Percentiles rank a stretch among this genome's conserved stretches.
These are phyloP conservation scores for Leucophenga maculata DNA, from an alignment of 2,888 invertebrate genomes.

Conservation along the genomic window DNA sequence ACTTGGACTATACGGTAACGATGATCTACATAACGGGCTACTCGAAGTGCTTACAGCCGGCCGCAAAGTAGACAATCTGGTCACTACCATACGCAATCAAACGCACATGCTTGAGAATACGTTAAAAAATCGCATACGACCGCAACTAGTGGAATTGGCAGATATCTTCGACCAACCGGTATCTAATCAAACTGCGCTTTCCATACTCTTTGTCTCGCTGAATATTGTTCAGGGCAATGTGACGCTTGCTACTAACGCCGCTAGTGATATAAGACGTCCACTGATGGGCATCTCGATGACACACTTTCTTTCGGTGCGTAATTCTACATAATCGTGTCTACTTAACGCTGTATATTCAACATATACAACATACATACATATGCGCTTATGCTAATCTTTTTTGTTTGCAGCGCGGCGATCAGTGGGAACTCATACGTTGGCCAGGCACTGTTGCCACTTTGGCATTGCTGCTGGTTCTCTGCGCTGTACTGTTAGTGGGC, in stretches of 20 bases:
- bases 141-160: slow-evolving; percentile 80
- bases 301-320: slow-evolving; percentile 73
- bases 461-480: slow-evolving; percentile 87
- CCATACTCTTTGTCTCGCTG: slow-evolving; percentile 80
- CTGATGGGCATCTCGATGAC: slow-evolving; percentile 81
- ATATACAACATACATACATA: too few relatives aligned
- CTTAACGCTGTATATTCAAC: background rate
- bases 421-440: slow-evolving; percentile 86
- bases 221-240: slow-evolving; percentile 83
- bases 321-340: background rate
- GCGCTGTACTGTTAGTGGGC: slow-evolving; percentile 90
- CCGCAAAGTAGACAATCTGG: slow-evolving; percentile 84
- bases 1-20: slow-evolving; percentile 92
- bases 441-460: slow-evolving; percentile 91
- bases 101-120: slow-evolving; percentile 84
- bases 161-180: slow-evolving; percentile 86
- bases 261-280: slow-evolving; percentile 82
- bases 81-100: slow-evolving; percentile 86
- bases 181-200: slow-evolving; percentile 83
- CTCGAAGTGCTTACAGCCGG: slow-evolving; percentile 86
- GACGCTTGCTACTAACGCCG: slow-evolving; percentile 82
- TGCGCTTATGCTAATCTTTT: slow-evolving; percentile 21
- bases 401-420: slow-evolving; percentile 77
- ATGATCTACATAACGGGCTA: slow-evolving; percentile 93
- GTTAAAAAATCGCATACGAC: slow-evolving; percentile 80